Evolutionary conservation across 2,797 vertebrate genomes (phyloP).

Genomic region (Characodon lateralis): DNA sequence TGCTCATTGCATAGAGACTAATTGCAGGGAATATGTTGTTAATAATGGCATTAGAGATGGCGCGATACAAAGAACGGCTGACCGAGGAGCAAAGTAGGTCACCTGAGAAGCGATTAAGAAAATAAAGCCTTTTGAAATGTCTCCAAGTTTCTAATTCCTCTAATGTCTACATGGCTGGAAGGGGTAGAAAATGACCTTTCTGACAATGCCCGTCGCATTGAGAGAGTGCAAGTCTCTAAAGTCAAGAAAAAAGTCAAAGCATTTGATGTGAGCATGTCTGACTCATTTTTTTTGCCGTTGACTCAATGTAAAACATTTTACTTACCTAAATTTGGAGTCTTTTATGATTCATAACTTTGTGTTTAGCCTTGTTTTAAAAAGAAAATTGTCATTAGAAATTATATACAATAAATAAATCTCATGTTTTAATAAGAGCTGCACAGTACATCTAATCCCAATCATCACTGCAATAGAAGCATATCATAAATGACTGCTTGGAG

Average conservation of each 20-base stretch:
- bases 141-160: background rate
- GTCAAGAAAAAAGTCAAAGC: too few relatives aligned
- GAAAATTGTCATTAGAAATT: background rate
- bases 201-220: too few relatives aligned
- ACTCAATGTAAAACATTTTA: background rate
- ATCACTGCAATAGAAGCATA: background rate
- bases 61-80: background rate
- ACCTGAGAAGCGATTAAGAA: background rate
- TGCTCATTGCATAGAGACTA: conserved; percentile 27
- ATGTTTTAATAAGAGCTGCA: background rate
- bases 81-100: background rate
- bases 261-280: too few relatives aligned
- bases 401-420: background rate
- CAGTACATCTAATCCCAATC: background rate
- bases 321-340: background rate
- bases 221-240: too few relatives aligned
- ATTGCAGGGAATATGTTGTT: conserved; percentile 27
- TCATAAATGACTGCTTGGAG: background rate
- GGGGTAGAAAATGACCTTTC: background rate
- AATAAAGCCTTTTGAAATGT: background rate
- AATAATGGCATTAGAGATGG: conserved; percentile 16
- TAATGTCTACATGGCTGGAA: background rate
- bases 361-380: background rate
- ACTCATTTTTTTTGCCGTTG: background rate
- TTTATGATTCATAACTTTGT: too few relatives aligned